Evolutionary conservation across 2,797 vertebrate genomes (phyloP), one percentile per base, ranked within the genome.

Genomic region (Phoxinus dragarum): DNA sequence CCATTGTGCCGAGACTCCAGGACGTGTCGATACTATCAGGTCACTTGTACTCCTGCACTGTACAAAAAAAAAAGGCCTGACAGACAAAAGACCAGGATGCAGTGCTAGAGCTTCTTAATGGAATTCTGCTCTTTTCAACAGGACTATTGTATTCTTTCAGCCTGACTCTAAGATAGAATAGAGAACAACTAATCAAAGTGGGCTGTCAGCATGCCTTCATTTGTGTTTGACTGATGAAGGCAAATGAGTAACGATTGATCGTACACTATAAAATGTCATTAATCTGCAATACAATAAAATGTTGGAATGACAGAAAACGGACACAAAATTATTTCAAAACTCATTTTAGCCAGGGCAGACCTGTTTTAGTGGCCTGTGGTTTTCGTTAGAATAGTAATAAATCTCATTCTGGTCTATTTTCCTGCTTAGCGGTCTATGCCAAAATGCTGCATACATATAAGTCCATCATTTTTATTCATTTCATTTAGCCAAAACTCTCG

Each of bases 11-110:
- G 34, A 87, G 87, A 91, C 88, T 90, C 88, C 80, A 89, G 89
- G 88, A 93, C 90, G 89, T 94, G 94, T 94, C 90, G 93, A 95
- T 94, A 91, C 88, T 91, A 94, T 94, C 92, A 79, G 89, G 90
- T 93, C 92, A 90, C 84, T 91, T 88, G 38, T 79, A 91, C 34
- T 68, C 90, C 82, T 56, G 78, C 88, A n/a, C 88, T 17, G 64
- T 93, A 90, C 87, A 76, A 88, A 80, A 79, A 47, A 40, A 44
- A 82, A 84, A 84, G 88, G 75, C 86, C 82, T 44, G 83, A 82
- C 86, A 42, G 90, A 94, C 92, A 95, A 94, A 94, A 90, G 91
- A 93, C 91, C 90, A 91, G 89, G 90, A 94, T 92, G 91, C 92
- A 88, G 89, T 88, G 91, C 87, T 89, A 91, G 81, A 88, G 67